Conservation (phyloP, 1,140 invertebrate genomes). For the Bombus confusus region DNA sequence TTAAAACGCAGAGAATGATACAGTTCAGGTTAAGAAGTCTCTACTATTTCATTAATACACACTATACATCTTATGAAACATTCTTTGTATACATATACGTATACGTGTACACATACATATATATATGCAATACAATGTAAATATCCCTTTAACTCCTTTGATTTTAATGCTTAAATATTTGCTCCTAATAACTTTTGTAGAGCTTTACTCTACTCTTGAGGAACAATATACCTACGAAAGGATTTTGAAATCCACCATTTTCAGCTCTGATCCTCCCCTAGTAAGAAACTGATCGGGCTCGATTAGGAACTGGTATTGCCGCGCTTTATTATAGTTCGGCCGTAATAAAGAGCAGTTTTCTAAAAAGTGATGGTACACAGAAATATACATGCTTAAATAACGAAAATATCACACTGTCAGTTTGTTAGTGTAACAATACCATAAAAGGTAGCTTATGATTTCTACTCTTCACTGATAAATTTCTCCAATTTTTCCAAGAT, state of each 20-base stretch:
- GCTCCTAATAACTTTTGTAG: constrained; percentile 32
- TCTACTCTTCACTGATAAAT: background rate
- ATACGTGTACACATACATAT: background rate
- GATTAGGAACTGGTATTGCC: constrained; percentile 52
- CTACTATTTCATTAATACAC: background rate
- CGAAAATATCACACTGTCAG: constrained; percentile 36
- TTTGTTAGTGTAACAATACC: constrained; percentile 5
- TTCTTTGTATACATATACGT: background rate
- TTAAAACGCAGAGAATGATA: background rate
- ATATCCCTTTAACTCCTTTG: constrained; percentile 10
- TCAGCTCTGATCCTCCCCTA: constrained; percentile 53
- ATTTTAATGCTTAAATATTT: constrained; percentile 27
- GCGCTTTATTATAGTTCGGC: constrained; percentile 53
- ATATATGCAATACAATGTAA: constrained; percentile 5
- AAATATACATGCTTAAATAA: constrained; percentile 54
- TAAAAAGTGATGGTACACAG: constrained; percentile 54
- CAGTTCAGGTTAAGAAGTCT: background rate
- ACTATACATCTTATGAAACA: background rate
- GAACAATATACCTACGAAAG: constrained; percentile 52
- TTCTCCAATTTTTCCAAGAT: background rate
- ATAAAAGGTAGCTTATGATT: background rate
- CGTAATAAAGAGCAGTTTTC: constrained; percentile 56
- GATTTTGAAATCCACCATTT: constrained; percentile 53
- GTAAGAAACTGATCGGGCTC: constrained; percentile 52
- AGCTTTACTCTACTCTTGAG: constrained; percentile 38